phyloP scores from a whole-genome alignment of 2,113 vertebrate species.

The Hyperopisus bebe region DNA sequence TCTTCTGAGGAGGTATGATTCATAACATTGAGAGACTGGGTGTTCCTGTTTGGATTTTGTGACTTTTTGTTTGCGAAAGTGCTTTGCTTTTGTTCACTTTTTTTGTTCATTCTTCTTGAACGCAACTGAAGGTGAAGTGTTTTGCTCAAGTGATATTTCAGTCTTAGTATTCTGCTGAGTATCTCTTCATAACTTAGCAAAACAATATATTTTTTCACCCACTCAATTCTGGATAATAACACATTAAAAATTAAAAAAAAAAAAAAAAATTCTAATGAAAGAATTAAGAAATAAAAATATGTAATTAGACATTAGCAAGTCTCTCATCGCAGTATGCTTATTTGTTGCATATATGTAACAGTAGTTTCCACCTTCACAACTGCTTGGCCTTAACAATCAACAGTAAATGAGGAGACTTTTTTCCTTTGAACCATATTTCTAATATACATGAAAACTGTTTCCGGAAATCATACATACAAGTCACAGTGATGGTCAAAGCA shows the following conservation, averaged over 20 bases:
- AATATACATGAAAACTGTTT: constrained; percentile 37
- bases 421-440: background rate
- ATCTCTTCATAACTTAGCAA: constrained; percentile 61
- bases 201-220: constrained; percentile 58
- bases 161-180: constrained; percentile 47
- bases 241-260: background rate
- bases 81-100: background rate
- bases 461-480: constrained; percentile 35
- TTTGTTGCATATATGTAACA: background rate
- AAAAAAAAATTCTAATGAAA: constrained; percentile 28
- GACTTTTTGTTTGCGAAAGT: no score
- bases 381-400: background rate
- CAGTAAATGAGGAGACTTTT: background rate
- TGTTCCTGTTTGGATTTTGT: background rate
- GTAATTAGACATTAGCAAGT: background rate
- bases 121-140: constrained; percentile 46
- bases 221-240: constrained; percentile 53
- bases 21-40: background rate
- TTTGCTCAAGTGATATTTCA: constrained; percentile 53
- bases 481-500: background rate
- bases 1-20: background rate
- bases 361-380: background rate
- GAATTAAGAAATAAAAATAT: constrained; percentile 61
- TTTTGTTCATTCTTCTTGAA: background rate
- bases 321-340: background rate